phyloP scores from a whole-genome alignment of 2,113 vertebrate genomes.

The Pseudonaja textilis region DNA sequence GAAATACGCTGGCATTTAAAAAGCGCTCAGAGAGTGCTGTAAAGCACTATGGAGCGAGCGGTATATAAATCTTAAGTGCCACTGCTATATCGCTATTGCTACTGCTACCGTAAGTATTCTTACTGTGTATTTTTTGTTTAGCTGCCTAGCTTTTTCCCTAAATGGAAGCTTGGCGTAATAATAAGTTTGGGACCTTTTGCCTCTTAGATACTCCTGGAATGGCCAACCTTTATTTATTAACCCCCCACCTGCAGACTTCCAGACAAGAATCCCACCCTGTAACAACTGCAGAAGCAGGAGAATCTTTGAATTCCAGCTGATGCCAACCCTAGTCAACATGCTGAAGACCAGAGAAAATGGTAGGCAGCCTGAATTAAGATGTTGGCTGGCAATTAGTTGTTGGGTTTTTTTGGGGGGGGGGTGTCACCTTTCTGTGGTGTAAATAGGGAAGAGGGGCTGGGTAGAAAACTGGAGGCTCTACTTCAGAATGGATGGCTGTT shows the following conservation, averaged over 20 bases:
- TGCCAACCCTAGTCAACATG: slow-evolving; percentile 82
- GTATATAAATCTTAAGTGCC: not conserved
- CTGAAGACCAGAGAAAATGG: slow-evolving; percentile 65
- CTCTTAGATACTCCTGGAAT: slow-evolving; percentile 76
- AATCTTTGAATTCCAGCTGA: slow-evolving; percentile 84
- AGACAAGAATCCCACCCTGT: slow-evolving; percentile 65
- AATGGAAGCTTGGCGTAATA: not conserved
- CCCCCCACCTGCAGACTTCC: slow-evolving; percentile 43
- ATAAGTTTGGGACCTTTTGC: not conserved
- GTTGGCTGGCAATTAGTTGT: not conserved
- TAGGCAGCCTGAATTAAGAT: slow-evolving; percentile 28
- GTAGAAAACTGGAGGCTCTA: not conserved
- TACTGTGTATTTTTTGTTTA: not conserved
- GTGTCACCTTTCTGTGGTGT: not conserved
- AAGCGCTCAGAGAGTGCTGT: not conserved
- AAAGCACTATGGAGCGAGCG: not conserved
- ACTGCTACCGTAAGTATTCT: not conserved
- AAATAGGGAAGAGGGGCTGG: not conserved
- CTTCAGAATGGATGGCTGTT: not conserved
- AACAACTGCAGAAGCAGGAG: slow-evolving; percentile 70
- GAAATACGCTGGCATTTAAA: not conserved
- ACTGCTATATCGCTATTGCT: not conserved
- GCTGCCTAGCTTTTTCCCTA: not conserved
- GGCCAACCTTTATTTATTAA: slow-evolving; percentile 79
- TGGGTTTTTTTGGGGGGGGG: too few relatives aligned